Base-by-base conservation (phyloP, 2,113 vertebrate genomes). In the Silurus glanis region DNA sequence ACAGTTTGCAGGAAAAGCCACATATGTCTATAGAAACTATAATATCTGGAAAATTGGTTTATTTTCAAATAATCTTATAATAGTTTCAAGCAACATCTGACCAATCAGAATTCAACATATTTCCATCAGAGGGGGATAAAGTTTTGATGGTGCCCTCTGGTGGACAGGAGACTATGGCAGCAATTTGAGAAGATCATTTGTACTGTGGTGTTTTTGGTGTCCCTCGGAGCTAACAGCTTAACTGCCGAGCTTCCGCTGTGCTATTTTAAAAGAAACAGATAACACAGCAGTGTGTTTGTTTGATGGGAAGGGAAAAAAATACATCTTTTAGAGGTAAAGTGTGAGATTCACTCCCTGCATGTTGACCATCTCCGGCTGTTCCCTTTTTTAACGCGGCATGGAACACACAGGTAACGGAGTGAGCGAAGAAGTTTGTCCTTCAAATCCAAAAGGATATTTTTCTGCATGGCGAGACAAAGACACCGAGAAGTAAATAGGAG, bases 341-440 rank as follows among this genome's bases (percentile, higher is more conserved):
- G 80, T 51, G 62, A 66, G 61, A 25, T 53, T 80, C 0, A 4
- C 8, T 80, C 25, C 59, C 16, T 67, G 80, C 23, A 14, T 82
- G 80, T 53, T 51, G 47, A 67, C 59, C 28, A 17, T 45, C 28
- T 88, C 82, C 83, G 47, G 76, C 59, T 49, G 53, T 25, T 81
- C 47, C 8, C 14, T 58, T 55, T 74, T 83, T 59, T 47, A 72
- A 72, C 61, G 37, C 64, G 21, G 49, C 47, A 19, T 9, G 55
- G 59, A 56, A 58, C 28, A 19, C 45, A 72, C 71, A 53, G 47
- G 56, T 62, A 74, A 79, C 9, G 56, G 69, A 12, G 28, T 67
- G 21, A 81, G 80, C 84, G 23, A 89, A 89, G 81, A 90, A 83
- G 28, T 71, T 59, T 89, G 85, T 88, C 89, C 85, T 88, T 90